Percentiles rank a stretch among this genome's conserved stretches.
Conservation (phyloP, 2,113 vertebrate species). For the Tachycineta bicolor region DNA sequence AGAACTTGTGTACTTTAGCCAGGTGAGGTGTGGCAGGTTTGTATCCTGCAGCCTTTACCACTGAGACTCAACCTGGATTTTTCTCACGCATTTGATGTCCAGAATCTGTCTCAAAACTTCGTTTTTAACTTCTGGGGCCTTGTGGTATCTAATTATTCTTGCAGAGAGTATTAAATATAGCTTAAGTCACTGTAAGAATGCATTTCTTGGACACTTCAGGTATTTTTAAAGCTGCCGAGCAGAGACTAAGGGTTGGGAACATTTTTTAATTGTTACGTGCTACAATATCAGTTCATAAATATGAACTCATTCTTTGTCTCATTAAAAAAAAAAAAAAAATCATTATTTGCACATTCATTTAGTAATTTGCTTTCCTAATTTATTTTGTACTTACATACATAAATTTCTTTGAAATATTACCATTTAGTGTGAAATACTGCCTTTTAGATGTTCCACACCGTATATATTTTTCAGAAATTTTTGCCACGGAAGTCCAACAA, state of each 20-base stretch:
- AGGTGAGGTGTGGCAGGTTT: background rate
- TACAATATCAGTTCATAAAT: background rate
- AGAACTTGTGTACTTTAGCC: background rate
- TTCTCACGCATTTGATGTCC: background rate
- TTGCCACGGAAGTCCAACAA: background rate
- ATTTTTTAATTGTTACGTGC: background rate
- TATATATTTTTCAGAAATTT: background rate
- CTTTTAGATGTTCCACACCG: background rate
- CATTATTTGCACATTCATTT: background rate
- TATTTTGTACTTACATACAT: background rate
- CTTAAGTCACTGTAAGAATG: background rate
- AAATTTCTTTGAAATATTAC: background rate
- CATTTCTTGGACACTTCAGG: accelerated
- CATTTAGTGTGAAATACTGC: background rate
- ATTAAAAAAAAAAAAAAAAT: background rate
- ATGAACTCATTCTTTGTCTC: background rate
- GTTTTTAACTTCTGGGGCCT: background rate
- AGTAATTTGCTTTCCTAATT: background rate
- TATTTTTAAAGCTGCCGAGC: background rate
- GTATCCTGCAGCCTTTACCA: background rate
- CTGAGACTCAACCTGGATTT: background rate
- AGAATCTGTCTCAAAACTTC: background rate
- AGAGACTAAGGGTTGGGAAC: background rate
- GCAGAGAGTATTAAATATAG: background rate
- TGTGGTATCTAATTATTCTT: background rate